Percentiles rank a stretch among this genome's conserved stretches.
phyloP scores from a whole-genome alignment of 2,888 invertebrate species.

The Tanypteryx hageni region DNA sequence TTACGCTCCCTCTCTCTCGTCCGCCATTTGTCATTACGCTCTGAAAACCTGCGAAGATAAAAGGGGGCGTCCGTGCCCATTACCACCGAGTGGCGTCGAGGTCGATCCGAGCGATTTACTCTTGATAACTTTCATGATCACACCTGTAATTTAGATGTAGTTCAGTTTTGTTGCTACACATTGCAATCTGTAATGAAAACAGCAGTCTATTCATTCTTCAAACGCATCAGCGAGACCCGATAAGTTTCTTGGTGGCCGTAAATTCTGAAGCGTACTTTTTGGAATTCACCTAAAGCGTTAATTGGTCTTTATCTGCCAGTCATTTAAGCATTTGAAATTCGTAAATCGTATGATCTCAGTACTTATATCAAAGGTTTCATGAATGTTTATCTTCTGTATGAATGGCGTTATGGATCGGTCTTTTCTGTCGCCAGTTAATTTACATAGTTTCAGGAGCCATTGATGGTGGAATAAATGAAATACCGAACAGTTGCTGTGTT shows the following conservation, averaged over 20 bases:
- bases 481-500: not conserved
- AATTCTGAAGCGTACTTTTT: no score
- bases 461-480: not conserved
- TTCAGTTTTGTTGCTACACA: no score
- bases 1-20: not conserved
- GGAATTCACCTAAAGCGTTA: no score
- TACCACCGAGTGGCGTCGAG: not conserved
- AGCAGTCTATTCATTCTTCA: not conserved
- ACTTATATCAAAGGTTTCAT: no score
- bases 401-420: no score
- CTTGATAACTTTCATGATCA: no score
- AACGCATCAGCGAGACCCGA: not conserved
- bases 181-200: not conserved
- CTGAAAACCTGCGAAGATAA: not conserved
- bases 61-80: not conserved
- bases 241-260: no score
- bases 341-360: no score
- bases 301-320: no score
- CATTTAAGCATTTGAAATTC: no score
- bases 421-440: not conserved
- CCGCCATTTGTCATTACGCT: conserved; percentile 5
- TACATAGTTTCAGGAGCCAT: not conserved
- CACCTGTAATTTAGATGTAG: no score
- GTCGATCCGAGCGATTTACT: not conserved
- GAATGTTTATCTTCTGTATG: no score